Conservation (phyloP, 2,888 invertebrate genomes). For the Polydrusus tereticollis region DNA sequence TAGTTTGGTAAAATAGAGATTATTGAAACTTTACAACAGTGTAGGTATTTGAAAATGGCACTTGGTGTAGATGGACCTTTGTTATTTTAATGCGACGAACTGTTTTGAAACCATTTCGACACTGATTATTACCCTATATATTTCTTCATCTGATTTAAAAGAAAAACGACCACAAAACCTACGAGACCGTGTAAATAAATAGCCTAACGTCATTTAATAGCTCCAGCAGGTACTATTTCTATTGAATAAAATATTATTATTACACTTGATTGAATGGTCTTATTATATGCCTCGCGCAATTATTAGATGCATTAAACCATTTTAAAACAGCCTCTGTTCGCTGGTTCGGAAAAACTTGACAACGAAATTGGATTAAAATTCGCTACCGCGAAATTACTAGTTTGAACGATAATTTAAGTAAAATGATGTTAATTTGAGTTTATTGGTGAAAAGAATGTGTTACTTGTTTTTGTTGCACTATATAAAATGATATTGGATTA, state of each 20-base stretch:
- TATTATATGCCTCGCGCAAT: background rate
- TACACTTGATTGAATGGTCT: background rate
- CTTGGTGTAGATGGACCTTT: too few relatives aligned
- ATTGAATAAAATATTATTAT: constrained; percentile 6
- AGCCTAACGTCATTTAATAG: background rate
- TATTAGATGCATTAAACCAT: background rate
- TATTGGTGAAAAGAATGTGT: too few relatives aligned
- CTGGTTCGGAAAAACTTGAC: background rate
- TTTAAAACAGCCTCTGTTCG: background rate
- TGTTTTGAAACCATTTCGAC: too few relatives aligned
- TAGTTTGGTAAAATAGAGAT: too few relatives aligned
- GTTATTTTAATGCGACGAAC: too few relatives aligned
- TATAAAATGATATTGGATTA: too few relatives aligned
- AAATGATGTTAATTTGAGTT: too few relatives aligned
- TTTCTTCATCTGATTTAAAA: background rate
- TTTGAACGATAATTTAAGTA: background rate
- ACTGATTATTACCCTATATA: too few relatives aligned
- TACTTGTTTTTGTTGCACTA: too few relatives aligned
- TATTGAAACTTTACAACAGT: too few relatives aligned
- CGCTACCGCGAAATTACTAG: background rate
- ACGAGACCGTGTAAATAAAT: background rate
- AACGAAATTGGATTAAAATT: background rate
- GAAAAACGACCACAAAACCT: background rate
- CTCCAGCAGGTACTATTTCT: background rate
- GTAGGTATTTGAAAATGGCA: too few relatives aligned